These are phyloP conservation scores for Rhodinocichla rosea DNA, from an alignment of 2,113 vertebrate species.

Conservation along the genomic window DNA sequence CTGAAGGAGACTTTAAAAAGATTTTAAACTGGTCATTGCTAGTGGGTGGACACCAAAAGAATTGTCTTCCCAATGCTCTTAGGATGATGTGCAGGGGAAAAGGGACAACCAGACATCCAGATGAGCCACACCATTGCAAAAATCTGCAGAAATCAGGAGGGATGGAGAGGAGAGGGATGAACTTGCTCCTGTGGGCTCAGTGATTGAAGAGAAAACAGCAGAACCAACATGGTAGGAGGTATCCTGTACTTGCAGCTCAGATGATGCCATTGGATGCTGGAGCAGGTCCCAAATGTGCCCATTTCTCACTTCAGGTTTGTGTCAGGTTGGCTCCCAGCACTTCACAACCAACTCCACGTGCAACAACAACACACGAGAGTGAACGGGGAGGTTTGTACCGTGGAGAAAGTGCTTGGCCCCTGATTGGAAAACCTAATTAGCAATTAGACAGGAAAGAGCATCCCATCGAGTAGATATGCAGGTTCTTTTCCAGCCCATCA, in stretches of 20 bases:
- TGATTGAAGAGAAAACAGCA: background rate
- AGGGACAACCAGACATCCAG: background rate
- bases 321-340: background rate
- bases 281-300: background rate
- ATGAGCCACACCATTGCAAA: background rate
- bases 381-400: accelerated
- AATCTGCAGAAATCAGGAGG: background rate
- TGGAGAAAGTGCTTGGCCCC: background rate
- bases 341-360: background rate
- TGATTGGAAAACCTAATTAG: background rate
- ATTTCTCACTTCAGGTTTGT: background rate
- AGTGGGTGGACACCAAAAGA: background rate
- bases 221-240: background rate
- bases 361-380: accelerated
- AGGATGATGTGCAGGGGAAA: background rate
- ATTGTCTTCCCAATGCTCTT: accelerated
- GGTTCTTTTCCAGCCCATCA: background rate
- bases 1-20: background rate
- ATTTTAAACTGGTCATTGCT: background rate
- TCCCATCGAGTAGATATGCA: background rate
- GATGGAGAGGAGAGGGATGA: background rate
- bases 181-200: background rate
- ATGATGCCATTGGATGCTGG: background rate
- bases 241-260: background rate
- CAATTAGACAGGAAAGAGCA: background rate